Percentiles rank a stretch among this genome's conserved stretches.
Evolutionary conservation across 2,888 invertebrate species (phyloP).

Genomic region (Agrenia bidenticulata): DNA sequence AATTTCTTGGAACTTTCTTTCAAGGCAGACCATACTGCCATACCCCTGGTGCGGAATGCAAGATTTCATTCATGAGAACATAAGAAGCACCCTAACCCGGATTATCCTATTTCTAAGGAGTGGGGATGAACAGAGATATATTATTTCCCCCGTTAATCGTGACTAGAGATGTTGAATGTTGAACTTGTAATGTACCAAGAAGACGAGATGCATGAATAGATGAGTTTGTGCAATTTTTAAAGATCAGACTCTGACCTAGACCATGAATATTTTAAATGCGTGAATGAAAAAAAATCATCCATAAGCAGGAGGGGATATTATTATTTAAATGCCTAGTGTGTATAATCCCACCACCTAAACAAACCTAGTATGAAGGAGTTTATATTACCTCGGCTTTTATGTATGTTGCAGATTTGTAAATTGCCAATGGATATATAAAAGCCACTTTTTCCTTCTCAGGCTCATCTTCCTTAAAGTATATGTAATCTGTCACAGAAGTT

Average conservation of each 20-base stretch:
- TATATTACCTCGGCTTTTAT: too few species aligned
- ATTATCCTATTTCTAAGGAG: constrained; percentile 10
- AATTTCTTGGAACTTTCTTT: not conserved
- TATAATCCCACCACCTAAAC: too few species aligned
- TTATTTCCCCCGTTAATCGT: constrained; percentile 9
- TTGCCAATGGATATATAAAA: too few species aligned
- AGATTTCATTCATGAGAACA: not conserved
- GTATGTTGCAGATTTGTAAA: too few species aligned
- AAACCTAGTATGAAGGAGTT: too few species aligned
- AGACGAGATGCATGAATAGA: constrained; percentile 15
- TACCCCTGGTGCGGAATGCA: constrained; percentile 22
- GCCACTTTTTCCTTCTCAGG: too few species aligned
- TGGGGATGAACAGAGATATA: not conserved
- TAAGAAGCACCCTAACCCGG: not conserved
- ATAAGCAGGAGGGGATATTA: too few species aligned
- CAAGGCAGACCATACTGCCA: constrained; percentile 13
- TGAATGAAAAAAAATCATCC: too few species aligned
- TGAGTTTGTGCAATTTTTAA: not conserved
- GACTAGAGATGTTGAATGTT: constrained; percentile 1
- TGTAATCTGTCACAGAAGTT: too few species aligned
- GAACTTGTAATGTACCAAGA: too few species aligned
- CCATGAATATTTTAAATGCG: constrained; percentile 1
- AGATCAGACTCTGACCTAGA: constrained; percentile 8
- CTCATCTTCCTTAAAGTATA: too few species aligned
- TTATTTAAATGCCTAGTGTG: too few species aligned